Evolutionary conservation across 2,888 invertebrate species (phyloP).

Genomic region (Lepeophtheirus nordmannii): DNA sequence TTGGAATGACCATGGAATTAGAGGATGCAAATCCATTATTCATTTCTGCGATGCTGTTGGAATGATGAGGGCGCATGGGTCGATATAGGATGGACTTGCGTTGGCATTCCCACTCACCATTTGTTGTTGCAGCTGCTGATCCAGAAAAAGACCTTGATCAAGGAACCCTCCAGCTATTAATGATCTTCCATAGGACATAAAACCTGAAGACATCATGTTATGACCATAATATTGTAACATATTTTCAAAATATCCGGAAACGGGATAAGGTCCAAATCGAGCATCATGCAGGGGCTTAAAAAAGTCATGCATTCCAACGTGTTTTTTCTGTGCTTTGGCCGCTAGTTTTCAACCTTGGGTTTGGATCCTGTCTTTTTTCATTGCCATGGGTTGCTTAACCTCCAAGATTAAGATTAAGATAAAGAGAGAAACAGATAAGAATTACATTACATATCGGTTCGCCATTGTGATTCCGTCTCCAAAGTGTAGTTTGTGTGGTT

Average conservation of each 20-base stretch:
- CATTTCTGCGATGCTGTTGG: neutral
- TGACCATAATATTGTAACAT: slow-evolving; percentile 11
- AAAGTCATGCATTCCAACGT: slow-evolving; percentile 17
- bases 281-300: slow-evolving; percentile 21
- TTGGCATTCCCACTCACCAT: neutral
- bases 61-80: neutral
- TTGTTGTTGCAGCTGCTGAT: neutral
- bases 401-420: slow-evolving; percentile 34
- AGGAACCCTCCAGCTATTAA: neutral
- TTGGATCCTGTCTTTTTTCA: slow-evolving; percentile 98
- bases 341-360: slow-evolving; percentile 74
- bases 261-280: slow-evolving; percentile 13
- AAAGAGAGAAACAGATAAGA: neutral
- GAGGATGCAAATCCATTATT: neutral
- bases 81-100: neutral
- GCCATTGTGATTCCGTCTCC: slow-evolving; percentile 77
- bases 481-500: slow-evolving; percentile 42
- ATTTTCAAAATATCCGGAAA: slow-evolving; percentile 14
- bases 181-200: neutral
- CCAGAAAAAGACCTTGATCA: neutral
- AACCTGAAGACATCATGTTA: slow-evolving; percentile 14
- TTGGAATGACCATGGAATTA: neutral
- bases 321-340: slow-evolving; percentile 24
- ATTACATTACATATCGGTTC: slow-evolving; percentile 77
- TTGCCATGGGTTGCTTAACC: slow-evolving; percentile 84